Evolutionary conservation across 2,113 vertebrate genomes (phyloP).

Genomic region (Halcyon senegalensis): DNA sequence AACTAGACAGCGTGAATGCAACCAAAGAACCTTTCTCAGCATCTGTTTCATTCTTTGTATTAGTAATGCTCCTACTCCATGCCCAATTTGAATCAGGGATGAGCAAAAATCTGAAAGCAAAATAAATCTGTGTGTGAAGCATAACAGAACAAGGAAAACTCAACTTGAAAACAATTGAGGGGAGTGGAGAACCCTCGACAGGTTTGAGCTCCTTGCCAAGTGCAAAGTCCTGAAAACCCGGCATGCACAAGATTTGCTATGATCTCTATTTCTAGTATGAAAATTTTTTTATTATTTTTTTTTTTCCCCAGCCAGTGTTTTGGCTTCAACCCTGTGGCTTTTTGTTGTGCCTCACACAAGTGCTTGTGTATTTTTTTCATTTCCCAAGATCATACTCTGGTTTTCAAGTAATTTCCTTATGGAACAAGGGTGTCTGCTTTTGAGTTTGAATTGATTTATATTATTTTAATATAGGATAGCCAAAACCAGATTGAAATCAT

Average conservation of each 20-base stretch:
- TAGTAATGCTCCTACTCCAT: neutral
- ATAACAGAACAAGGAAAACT: neutral
- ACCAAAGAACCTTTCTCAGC: neutral
- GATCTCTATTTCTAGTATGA: neutral
- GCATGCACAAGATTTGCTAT: neutral
- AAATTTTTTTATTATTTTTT: neutral
- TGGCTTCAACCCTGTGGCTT: neutral
- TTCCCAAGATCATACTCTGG: neutral
- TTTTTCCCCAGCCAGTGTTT: neutral
- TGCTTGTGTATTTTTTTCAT: neutral
- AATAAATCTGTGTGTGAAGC: neutral
- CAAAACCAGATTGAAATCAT: neutral
- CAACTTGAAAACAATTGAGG: neutral
- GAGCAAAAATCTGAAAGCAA: neutral
- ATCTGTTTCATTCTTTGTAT: neutral
- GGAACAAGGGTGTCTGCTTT: neutral
- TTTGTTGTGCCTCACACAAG: neutral
- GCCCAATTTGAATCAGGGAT: neutral
- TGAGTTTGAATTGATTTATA: neutral
- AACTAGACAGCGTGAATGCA: neutral
- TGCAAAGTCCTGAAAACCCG: neutral
- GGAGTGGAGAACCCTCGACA: neutral
- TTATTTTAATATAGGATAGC: neutral
- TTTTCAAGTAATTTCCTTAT: neutral
- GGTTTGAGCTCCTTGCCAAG: neutral